These are phyloP conservation scores for Cactoblastis cactorum DNA, from an alignment of 2,888 invertebrate genomes.

Conservation along the genomic window DNA sequence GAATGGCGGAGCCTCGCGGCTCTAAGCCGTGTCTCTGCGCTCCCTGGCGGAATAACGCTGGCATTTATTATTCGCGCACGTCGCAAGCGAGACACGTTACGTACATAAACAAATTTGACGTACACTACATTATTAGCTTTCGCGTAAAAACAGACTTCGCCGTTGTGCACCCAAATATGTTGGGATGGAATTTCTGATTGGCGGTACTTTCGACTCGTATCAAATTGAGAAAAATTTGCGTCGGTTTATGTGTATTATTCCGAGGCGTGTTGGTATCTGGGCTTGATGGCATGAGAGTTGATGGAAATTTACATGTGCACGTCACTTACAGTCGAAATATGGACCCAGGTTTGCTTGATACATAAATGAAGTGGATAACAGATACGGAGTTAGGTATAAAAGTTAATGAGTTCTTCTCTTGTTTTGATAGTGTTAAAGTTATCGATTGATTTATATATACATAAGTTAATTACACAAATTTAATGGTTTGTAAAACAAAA, in stretches of 20 bases:
- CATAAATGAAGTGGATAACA: not conserved
- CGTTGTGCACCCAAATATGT: constrained; percentile 23
- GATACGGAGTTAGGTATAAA: not conserved
- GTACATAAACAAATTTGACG: constrained; percentile 29
- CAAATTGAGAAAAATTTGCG: constrained; percentile 14
- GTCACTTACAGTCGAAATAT: constrained; percentile 9
- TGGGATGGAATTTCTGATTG: constrained; percentile 29
- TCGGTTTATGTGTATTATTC: constrained; percentile 1
- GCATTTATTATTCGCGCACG: constrained; percentile 38
- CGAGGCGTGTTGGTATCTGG: not conserved
- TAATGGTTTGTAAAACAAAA: too few species aligned
- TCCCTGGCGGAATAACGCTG: constrained; percentile 25
- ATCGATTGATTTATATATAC: too few species aligned
- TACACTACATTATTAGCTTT: constrained; percentile 33
- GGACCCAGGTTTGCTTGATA: constrained; percentile 2
- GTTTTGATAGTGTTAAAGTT: too few species aligned
- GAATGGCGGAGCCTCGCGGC: constrained; percentile 37
- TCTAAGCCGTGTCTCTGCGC: constrained; percentile 28
- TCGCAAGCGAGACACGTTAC: constrained; percentile 28
- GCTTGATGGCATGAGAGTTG: not conserved
- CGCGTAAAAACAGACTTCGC: constrained; percentile 30
- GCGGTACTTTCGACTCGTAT: constrained; percentile 18
- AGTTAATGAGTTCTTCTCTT: not conserved
- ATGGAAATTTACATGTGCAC: not conserved
- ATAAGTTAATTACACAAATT: too few species aligned